Conservation (phyloP, 2,113 vertebrate genomes). For the Orcinus orca region DNA sequence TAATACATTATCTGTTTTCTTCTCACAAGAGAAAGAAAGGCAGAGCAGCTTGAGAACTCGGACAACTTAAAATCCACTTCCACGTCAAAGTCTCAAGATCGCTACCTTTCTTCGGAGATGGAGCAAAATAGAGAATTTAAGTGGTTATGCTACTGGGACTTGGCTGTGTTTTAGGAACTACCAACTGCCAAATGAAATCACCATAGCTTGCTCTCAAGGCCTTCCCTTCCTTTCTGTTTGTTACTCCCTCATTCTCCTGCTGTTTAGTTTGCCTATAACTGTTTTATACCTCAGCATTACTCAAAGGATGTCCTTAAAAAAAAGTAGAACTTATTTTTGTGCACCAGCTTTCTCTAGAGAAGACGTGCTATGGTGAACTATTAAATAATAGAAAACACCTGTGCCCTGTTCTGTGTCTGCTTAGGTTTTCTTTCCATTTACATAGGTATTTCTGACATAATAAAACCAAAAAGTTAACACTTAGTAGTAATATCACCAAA, state of each 20-base stretch:
- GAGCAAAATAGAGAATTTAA: neutral
- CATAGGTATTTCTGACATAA: neutral
- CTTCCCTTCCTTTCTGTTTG: conserved; percentile 14
- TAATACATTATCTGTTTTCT: neutral
- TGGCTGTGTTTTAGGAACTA: neutral
- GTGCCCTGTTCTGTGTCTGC: neutral
- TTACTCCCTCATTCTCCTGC: neutral
- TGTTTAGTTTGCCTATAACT: conserved; percentile 26
- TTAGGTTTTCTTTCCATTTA: neutral
- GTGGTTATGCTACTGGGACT: neutral
- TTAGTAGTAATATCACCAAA: neutral
- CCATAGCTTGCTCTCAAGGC: neutral
- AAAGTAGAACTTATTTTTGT: neutral
- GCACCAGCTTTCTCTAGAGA: neutral
- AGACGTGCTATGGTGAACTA: neutral
- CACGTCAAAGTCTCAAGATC: neutral
- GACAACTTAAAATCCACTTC: neutral
- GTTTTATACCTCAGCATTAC: neutral
- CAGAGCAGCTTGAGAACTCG: neutral
- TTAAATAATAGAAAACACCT: conserved; percentile 10
- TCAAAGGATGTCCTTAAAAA: conserved; percentile 9
- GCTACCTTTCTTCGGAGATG: neutral
- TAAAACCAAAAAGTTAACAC: neutral
- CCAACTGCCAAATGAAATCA: conserved; percentile 5
- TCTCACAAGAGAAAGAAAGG: neutral